Conservation (phyloP, 1,140 invertebrate species). For the Gonatopus flavifemur region DNA sequence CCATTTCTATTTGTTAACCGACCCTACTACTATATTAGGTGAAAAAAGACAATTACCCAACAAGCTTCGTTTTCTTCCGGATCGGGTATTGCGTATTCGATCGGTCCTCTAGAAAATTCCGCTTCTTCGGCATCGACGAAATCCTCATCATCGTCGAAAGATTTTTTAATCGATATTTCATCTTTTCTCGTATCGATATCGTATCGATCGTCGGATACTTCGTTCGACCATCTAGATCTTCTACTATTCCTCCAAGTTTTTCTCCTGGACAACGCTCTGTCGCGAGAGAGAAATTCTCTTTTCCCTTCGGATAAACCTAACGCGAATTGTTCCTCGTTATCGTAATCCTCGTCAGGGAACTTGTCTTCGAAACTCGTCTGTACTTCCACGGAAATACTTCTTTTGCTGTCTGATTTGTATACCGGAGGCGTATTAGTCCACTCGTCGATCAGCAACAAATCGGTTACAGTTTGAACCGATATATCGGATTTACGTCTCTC, state of each 20-base stretch:
- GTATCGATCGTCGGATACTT: conserved; percentile 10
- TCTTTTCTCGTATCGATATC: too few species aligned
- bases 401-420: conserved; percentile 36
- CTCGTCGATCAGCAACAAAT: conserved; percentile 35
- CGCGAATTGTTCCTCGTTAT: conserved; percentile 11
- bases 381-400: conserved; percentile 46
- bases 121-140: conserved; percentile 48
- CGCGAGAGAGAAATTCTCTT: conserved; percentile 18
- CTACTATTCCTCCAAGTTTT: conserved; percentile 24
- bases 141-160: conserved; percentile 43
- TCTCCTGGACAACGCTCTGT: conserved; percentile 1
- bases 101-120: conserved; percentile 35
- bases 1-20: too few species aligned
- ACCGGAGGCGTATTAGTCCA: conserved; percentile 50
- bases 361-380: conserved; percentile 50
- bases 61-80: conserved; percentile 45
- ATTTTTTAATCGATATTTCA: neutral
- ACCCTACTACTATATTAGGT: too few species aligned
- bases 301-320: conserved; percentile 28
- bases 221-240: conserved; percentile 21
- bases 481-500: conserved; percentile 51
- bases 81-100: conserved; percentile 45
- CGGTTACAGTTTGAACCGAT: conserved; percentile 37
- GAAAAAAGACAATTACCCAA: conserved; percentile 52
- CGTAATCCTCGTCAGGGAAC: neutral